Evolutionary conservation across 2,888 invertebrate genomes (phyloP), one percentile per base, ranked within the genome.

Genomic region (Nomada lathburiana): DNA sequence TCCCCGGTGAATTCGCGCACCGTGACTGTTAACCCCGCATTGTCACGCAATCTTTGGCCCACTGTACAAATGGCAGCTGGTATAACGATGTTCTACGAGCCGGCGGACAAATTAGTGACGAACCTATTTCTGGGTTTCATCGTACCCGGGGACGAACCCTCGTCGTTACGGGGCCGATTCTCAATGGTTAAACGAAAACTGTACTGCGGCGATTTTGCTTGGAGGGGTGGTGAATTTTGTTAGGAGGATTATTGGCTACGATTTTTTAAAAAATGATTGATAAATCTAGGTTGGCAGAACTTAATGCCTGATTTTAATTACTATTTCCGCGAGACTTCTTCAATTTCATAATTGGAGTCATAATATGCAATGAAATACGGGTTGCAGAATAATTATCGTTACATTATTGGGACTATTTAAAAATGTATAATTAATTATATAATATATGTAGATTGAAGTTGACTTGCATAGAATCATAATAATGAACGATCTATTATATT

Each of bases 91-190:
- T 62, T 53, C 11, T 11, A 50, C 50, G 53, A 60, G 26, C 42
- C 55, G 64, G 44, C n/a, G 23, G 62, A 72, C 71, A 80, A 79
- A 80, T 72, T 80, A 79, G 79, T 57, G 72, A 79, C 67, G 80
- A 80, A 78, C 71, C 71, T 65, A 80, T 67, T 72, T 63, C 42
- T 72, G 29, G 64, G 53, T 65, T 57, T 64, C 78, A 53, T 69
- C 57, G 78, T 26, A 64, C 50, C 20, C 59, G 18, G 11, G 9
- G 59, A 59, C n/a, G 50, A 53, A 11, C n/a, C 9, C 4, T 16
- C 42, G 55, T 57, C 72, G 52, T 65, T 23, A 62, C 20, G 18
- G 13, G 18, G 20, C 20, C 36, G 16, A n/a, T 29, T 23, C 36
- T 36, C 26, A 36, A 23, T 57, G 47, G 47, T 63, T 60, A 55